A percentile compares a stretch with the other conserved stretches of the same genome.
Evolutionary conservation across 2,888 invertebrate species (phyloP).

Genomic region (Blera fallax): DNA sequence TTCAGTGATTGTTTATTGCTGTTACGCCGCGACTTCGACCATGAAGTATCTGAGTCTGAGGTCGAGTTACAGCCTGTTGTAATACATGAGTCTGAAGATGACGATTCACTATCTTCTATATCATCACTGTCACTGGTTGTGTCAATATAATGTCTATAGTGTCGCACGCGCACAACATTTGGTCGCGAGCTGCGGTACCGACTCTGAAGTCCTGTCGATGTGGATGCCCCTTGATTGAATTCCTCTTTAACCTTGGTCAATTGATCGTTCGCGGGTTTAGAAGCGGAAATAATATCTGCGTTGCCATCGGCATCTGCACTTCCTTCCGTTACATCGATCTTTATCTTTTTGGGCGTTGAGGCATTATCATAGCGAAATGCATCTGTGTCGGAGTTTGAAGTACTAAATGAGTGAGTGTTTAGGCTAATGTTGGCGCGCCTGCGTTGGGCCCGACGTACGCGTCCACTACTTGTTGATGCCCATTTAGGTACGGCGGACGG

Average conservation of each 20-base stretch:
- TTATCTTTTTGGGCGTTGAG: slow-evolving; percentile 49
- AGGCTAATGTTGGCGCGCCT: slow-evolving; percentile 41
- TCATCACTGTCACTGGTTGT: slow-evolving; percentile 62
- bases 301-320: slow-evolving; percentile 11
- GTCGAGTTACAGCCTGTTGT: slow-evolving; percentile 35
- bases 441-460: slow-evolving; percentile 38
- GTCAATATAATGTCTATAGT: not conserved
- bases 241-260: slow-evolving; percentile 73
- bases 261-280: slow-evolving; percentile 19
- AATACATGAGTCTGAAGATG: slow-evolving; percentile 12
- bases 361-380: slow-evolving; percentile 7
- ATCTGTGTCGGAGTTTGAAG: slow-evolving; percentile 64
- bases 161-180: slow-evolving; percentile 19
- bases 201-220: slow-evolving; percentile 77
- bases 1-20: slow-evolving; percentile 64
- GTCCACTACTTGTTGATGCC: slow-evolving; percentile 55
- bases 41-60: slow-evolving; percentile 60
- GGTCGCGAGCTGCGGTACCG: slow-evolving; percentile 42
- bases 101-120: slow-evolving; percentile 38
- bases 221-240: slow-evolving; percentile 78
- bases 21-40: slow-evolving; percentile 62
- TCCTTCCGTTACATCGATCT: slow-evolving; percentile 14
- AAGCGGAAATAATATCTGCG: not conserved
- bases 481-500: slow-evolving; percentile 53
- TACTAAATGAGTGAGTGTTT: slow-evolving; percentile 58